Base-by-base conservation (phyloP, 2,113 vertebrate species). In the Bos javanicus region DNA sequence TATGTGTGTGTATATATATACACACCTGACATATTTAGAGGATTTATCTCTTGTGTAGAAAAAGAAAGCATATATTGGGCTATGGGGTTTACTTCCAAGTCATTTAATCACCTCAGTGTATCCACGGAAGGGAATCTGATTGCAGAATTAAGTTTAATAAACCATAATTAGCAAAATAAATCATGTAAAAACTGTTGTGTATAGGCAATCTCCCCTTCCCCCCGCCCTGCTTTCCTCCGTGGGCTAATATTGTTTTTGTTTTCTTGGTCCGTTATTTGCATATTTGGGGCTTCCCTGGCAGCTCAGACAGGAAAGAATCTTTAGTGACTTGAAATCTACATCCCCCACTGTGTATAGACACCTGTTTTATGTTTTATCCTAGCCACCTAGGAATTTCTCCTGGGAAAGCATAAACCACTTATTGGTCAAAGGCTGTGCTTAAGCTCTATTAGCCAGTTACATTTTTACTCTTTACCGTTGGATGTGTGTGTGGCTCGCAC, bases 111-210 rank as follows among this genome's bases (percentile, higher is more conserved):
- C 43, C 50, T 15, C 59, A 60, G 28, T 60, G 8, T 81, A 60
- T 57, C 67, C 11, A 87, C 0, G 12, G 52, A 91, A 71, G 67
- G 59, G 11, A 87, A 91, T 94, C 39, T 11, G 57, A 86, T 59
- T 60, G 15, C 43, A 96, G 43, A 82, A 91, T 67, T 91, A 81
- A 87, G 52, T 71, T 87, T 36, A 87, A 82, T 59, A 87, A 71
- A 54, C 43, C 8, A 71, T 71, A 91, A 71, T 82, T 60, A 94
- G 88, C 43, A 74, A 82, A 94, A 91, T 36, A 94, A 74, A 96
- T 87, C 82, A 91, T 91, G 43, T 28, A 82, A 59, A 89, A 88
- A 86, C 86, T 57, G 85, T 1, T 54, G 28, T n/a, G 6, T 28
- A 54, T 5, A 60, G n/a, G 62, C 74, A 60, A 2, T 81, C 52